These are phyloP conservation scores for Stictonetta naevosa DNA, from an alignment of 2,113 vertebrate genomes.

Conservation along the genomic window DNA sequence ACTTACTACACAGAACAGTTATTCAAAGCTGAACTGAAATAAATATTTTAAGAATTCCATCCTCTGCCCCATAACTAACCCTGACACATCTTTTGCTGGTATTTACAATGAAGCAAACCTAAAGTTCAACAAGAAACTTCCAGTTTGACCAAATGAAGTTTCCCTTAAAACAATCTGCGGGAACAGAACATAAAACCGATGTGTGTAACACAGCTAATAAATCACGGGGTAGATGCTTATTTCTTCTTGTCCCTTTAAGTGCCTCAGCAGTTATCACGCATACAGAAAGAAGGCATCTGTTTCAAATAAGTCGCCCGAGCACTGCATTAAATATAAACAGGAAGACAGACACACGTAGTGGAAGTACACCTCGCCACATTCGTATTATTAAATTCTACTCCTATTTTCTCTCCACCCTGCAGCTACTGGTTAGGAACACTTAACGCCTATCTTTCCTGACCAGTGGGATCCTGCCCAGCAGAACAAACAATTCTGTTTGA, in stretches of 20 bases:
- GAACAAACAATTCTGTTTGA: neutral
- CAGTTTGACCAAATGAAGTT: neutral
- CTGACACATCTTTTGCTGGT: slow-evolving; percentile 1
- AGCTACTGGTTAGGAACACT: neutral
- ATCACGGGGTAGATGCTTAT: neutral
- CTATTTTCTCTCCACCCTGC: neutral
- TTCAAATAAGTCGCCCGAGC: slow-evolving; percentile 44
- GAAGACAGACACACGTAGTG: slow-evolving; percentile 72
- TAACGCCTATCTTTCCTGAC: slow-evolving; percentile 44
- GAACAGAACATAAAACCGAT: slow-evolving; percentile 12
- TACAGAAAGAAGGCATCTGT: slow-evolving; percentile 71
- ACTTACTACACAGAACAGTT: slow-evolving; percentile 53
- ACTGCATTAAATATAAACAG: slow-evolving; percentile 79
- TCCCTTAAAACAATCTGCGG: slow-evolving; percentile 3
- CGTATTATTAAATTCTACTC: slow-evolving; percentile 18
- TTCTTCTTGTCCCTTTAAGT: slow-evolving; percentile 18
- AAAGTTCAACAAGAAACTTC: neutral
- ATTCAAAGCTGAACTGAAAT: slow-evolving; percentile 55
- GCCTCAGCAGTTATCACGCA: slow-evolving; percentile 50
- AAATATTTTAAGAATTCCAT: slow-evolving; percentile 47
- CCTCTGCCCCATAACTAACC: slow-evolving; percentile 34
- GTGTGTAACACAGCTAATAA: neutral
- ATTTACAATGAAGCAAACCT: neutral
- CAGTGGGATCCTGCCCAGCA: neutral
- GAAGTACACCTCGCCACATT: slow-evolving; percentile 36